Conservation (phyloP, 2,888 invertebrate species). For the Anaspis maculata region DNA sequence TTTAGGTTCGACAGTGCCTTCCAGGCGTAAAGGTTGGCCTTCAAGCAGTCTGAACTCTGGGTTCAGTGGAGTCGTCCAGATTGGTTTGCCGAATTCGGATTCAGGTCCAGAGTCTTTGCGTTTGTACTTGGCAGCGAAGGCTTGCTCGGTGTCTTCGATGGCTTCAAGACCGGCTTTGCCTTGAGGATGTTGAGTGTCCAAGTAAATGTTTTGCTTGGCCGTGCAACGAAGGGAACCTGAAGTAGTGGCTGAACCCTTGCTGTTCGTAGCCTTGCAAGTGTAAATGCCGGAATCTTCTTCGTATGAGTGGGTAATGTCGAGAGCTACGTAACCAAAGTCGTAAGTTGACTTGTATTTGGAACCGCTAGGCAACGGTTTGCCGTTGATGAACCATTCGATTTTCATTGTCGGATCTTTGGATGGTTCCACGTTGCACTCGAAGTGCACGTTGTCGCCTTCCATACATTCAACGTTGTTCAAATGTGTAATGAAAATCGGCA, state of each 20-base stretch:
- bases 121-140: slow-evolving; percentile 61
- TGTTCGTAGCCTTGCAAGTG: slow-evolving; percentile 83
- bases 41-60: slow-evolving; percentile 75
- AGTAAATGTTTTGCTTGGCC: slow-evolving; percentile 67
- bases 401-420: slow-evolving; percentile 84
- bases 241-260: slow-evolving; percentile 81
- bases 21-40: slow-evolving; percentile 80
- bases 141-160: slow-evolving; percentile 83
- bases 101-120: slow-evolving; percentile 65
- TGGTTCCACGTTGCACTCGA: slow-evolving; percentile 88
- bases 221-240: slow-evolving; percentile 82
- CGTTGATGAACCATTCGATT: slow-evolving; percentile 94
- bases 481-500: slow-evolving; percentile 84
- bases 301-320: slow-evolving; percentile 81
- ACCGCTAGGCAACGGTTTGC: slow-evolving; percentile 78
- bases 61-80: slow-evolving; percentile 75
- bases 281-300: slow-evolving; percentile 90
- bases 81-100: slow-evolving; percentile 71
- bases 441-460: slow-evolving; percentile 82
- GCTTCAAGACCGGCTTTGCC: slow-evolving; percentile 84
- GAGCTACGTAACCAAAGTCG: slow-evolving; percentile 92
- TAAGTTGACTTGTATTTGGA: slow-evolving; percentile 87
- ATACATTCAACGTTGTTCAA: slow-evolving; percentile 82
- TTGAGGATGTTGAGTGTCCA: slow-evolving; percentile 93
- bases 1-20: slow-evolving; percentile 91